Evolutionary conservation across 2,113 vertebrate species (phyloP).

Genomic region (Perca flavescens): DNA sequence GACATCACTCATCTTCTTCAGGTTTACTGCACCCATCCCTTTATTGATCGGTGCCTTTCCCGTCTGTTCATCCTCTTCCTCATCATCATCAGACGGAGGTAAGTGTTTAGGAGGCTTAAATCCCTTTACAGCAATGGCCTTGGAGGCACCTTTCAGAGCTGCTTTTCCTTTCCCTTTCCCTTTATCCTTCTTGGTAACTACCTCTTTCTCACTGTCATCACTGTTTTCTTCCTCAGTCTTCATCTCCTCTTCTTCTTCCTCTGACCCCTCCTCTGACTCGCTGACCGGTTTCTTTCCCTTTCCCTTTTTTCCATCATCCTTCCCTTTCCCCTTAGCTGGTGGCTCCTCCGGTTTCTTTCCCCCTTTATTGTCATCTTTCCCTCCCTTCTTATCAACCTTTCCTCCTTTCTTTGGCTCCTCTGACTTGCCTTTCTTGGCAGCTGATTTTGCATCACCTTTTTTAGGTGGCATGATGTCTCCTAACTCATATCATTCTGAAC

Average conservation of each 20-base stretch:
- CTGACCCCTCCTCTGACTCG: conserved; percentile 88
- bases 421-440: conserved; percentile 80
- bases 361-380: conserved; percentile 83
- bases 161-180: conserved; percentile 83
- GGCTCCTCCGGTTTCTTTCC: conserved; percentile 80
- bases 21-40: conserved; percentile 70
- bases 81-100: conserved; percentile 33
- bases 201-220: conserved; percentile 81
- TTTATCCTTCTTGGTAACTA: conserved; percentile 78
- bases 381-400: conserved; percentile 80
- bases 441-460: conserved; percentile 82
- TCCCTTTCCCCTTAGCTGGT: conserved; percentile 83
- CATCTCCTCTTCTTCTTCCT: conserved; percentile 86
- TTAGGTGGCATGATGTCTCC: conserved; percentile 86
- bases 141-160: conserved; percentile 83
- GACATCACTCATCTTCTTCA: conserved; percentile 82
- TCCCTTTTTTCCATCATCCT: conserved; percentile 85
- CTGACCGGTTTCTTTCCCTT: conserved; percentile 88
- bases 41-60: conserved; percentile 68
- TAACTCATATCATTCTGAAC: conserved; percentile 74
- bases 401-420: conserved; percentile 77
- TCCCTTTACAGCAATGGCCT: conserved; percentile 82
- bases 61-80: conserved; percentile 56
- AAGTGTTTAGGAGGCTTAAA: conserved; percentile 81
- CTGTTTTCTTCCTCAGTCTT: conserved; percentile 78